Evolutionary conservation across 2,113 vertebrate species (phyloP).

Genomic region (Porphyrio hochstetteri): DNA sequence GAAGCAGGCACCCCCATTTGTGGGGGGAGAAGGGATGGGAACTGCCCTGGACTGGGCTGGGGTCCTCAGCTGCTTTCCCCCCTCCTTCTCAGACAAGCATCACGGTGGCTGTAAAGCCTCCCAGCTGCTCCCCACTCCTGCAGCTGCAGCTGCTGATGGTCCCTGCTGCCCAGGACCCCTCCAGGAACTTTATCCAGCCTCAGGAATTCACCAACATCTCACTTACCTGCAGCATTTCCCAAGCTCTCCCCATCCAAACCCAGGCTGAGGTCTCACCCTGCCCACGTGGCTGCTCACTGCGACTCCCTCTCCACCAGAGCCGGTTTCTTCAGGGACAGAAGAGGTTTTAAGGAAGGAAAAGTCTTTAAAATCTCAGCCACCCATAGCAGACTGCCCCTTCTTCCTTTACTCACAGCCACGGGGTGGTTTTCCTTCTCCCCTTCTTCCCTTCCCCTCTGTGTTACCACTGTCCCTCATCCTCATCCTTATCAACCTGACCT

Average conservation of each 20-base stretch:
- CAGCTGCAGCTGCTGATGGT: not conserved
- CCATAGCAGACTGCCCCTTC: accelerated
- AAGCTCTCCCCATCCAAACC: not conserved
- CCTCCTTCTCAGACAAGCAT: not conserved
- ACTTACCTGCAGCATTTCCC: not conserved
- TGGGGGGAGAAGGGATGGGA: not conserved
- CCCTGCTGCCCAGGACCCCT: not conserved
- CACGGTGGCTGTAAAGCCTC: not conserved
- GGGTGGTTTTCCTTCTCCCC: not conserved
- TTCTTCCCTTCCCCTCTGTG: not conserved
- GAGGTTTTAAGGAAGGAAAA: not conserved
- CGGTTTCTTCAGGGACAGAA: no score
- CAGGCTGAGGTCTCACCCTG: not conserved
- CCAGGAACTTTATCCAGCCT: not conserved
- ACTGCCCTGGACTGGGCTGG: not conserved
- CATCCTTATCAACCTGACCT: conserved; percentile 25
- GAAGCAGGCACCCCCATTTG: not conserved
- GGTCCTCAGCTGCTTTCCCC: not conserved
- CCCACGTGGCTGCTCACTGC: not conserved
- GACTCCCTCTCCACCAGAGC: not conserved
- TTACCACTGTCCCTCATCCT: not conserved
- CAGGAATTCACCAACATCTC: not conserved
- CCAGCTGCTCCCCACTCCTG: not conserved
- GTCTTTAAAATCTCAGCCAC: not conserved
- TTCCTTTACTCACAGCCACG: accelerated